Evolutionary conservation across 2,113 vertebrate species (phyloP), one percentile per base, ranked within the genome.

Genomic region (Ciconia stormi): DNA sequence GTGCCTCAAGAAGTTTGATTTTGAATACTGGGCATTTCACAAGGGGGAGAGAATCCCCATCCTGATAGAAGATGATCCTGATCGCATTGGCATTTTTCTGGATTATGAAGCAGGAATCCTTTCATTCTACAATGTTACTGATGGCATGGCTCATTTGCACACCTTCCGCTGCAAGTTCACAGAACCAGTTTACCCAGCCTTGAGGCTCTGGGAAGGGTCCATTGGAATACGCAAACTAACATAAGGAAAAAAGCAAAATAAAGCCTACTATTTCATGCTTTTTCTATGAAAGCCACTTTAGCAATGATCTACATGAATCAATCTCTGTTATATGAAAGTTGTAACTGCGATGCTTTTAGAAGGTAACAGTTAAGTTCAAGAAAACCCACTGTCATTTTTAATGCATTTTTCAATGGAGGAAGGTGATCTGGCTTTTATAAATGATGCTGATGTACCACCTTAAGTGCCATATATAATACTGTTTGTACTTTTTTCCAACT

Each of bases 11-110:
- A 97, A 97, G 71, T 98, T 95, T 92, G 98, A 98, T 56, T 44
- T 98, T 26, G 98, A 98, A 71, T 98, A 98, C 92, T 98, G 98
- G 98, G 98, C 98, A 47, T 99, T 98, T 95, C 98, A 98, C 59
- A 98, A 98, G 56, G 96, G 98, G 44, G 98, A 98, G 20, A 98
- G 98, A 86, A 96, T 93, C 78, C 97, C 95, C 5, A 83, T 98
- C 56, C 29, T 10, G 7, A 72, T 86, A 79, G 95, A 95, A 27
- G 29, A 97, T 11, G 96, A 98, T 74, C 98, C 98, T 5, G 96
- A 98, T 34, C 49, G 93, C 20, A 80, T 97, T 38, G 98, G 98
- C 7, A 34, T 98, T 91, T 98, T 98, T 80, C 93, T 98, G 74
- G 98, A 98, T 91, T 98, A 98, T 9, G 98, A 99, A 91, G 97